Conservation (phyloP, 1,140 invertebrate genomes). For the Matsumurasca onukii region DNA sequence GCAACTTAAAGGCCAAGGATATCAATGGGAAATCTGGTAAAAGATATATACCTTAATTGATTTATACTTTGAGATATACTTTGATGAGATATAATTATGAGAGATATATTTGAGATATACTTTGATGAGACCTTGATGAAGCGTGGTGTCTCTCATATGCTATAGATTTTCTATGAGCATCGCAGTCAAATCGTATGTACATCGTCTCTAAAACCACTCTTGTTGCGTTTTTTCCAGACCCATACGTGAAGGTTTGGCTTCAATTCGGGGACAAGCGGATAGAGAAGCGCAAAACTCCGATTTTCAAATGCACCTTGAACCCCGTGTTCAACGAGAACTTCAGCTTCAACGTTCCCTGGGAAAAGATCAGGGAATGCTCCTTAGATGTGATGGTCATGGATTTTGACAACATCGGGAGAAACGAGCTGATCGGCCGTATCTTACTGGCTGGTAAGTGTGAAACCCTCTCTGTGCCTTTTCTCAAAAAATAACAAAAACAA, state of each 20-base stretch:
- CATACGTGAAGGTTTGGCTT: slow-evolving; percentile 95
- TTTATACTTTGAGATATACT: no score
- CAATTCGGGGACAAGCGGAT: slow-evolving; percentile 92
- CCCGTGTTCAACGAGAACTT: slow-evolving; percentile 93
- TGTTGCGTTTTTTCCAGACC: slow-evolving; percentile 73
- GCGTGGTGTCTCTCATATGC: no score
- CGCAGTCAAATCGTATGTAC: no score
- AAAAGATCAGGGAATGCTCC: slow-evolving; percentile 90
- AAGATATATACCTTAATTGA: no score
- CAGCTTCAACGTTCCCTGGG: slow-evolving; percentile 91
- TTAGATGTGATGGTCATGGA: slow-evolving; percentile 93
- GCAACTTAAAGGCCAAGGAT: slow-evolving; percentile 91
- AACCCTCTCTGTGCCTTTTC: no score
- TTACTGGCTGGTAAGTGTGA: slow-evolving; percentile 73
- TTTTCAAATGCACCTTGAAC: slow-evolving; percentile 91
- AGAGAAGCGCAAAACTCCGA: slow-evolving; percentile 94
- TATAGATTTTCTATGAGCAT: no score
- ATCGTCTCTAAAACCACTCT: no score
- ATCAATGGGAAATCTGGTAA: slow-evolving; percentile 94
- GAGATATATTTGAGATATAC: no score
- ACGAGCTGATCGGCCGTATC: slow-evolving; percentile 90
- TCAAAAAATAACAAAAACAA: no score
- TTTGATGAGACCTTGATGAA: no score
- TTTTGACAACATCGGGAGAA: slow-evolving; percentile 90
- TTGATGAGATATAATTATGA: no score